Base-by-base conservation (phyloP, 2,888 invertebrate species). In the Vannuccia rotundouncinata region DNA sequence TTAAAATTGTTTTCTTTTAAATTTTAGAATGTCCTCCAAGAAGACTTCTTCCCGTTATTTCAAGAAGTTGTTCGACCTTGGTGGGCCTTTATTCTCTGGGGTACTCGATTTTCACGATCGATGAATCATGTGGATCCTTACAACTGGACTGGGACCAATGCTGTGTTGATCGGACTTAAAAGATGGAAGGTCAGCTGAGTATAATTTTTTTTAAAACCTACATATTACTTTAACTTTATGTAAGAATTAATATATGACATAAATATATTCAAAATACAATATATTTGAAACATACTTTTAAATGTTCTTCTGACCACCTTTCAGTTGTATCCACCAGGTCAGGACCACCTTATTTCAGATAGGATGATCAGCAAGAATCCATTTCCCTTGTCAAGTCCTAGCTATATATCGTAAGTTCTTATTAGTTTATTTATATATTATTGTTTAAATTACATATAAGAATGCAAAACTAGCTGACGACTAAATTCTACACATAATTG, bases 111-210 rank as follows among this genome's bases (percentile, higher is more conserved):
- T 82, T 87, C 87, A 0, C 82, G 87, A 27, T 87, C 87, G 13
- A 80, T 84, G 0, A 84, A 87, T 0, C 88, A 88, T 81, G 86
- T 88, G 80, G 88, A 88, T 82, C 88, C 88, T 0, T 88, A 87
- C 83, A 88, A 88, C 84, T 88, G 88, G 88, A 88, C 88, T 2
- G 88, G 87, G 0, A 86, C 87, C 13, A 87, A 86, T 83, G 86
- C 86, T 60, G 87, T 88, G 5, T 81, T 88, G 29, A 84, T 82
- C 81, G 88, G 88, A 0, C 82, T 82, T 1, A 88, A 88, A 83
- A 81, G 82, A 10, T 88, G 87, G 88, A 87, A 86, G 85, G 87
- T 87, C 81, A 17, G 45, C n/a, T n/a, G n/a, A n/a, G n/a, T n/a
- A n/a, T n/a, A n/a, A n/a, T n/a, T n/a, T n/a, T n/a, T n/a, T n/a